These are phyloP conservation scores for Cromileptes altivelis DNA, from an alignment of 2,113 vertebrate genomes.

Conservation along the genomic window DNA sequence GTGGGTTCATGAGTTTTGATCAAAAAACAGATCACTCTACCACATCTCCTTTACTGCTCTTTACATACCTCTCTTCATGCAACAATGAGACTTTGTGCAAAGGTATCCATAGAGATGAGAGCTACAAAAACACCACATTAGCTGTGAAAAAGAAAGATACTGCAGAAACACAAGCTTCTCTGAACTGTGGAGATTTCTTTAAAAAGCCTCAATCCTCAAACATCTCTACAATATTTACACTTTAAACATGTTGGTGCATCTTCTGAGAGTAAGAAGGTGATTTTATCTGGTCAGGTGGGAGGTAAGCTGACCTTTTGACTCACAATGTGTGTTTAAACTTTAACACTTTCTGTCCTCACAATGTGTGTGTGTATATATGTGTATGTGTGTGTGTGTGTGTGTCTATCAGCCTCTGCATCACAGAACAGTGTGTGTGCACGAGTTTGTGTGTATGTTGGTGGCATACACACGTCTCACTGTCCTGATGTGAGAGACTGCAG, in stretches of 20 bases:
- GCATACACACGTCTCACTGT: slow-evolving; percentile 51
- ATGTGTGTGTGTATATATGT: neutral
- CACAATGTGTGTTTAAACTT: neutral
- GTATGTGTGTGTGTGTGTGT: slow-evolving; percentile 11
- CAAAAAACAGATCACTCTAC: neutral
- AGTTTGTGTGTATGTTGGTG: slow-evolving; percentile 38
- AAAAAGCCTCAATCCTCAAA: neutral
- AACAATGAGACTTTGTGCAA: neutral
- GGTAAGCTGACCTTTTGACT: slow-evolving; percentile 18
- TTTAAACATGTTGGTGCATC: slow-evolving; percentile 13
- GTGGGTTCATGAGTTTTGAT: neutral
- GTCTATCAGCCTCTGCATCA: slow-evolving; percentile 40
- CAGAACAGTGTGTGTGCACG: neutral
- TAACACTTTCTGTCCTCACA: neutral
- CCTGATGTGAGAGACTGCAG: slow-evolving; percentile 73
- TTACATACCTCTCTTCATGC: neutral
- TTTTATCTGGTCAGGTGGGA: slow-evolving; percentile 42
- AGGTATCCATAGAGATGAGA: neutral
- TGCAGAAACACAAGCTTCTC: neutral
- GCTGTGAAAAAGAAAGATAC: neutral
- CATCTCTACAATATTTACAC: slow-evolving; percentile 4
- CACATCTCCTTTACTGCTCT: neutral
- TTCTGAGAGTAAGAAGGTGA: slow-evolving; percentile 16
- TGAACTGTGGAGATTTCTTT: neutral
- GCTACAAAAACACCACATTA: neutral